A percentile compares a stretch with the other conserved stretches of the same genome.
phyloP scores from a whole-genome alignment of 2,113 vertebrate species.

The Phyllostomus discolor region DNA sequence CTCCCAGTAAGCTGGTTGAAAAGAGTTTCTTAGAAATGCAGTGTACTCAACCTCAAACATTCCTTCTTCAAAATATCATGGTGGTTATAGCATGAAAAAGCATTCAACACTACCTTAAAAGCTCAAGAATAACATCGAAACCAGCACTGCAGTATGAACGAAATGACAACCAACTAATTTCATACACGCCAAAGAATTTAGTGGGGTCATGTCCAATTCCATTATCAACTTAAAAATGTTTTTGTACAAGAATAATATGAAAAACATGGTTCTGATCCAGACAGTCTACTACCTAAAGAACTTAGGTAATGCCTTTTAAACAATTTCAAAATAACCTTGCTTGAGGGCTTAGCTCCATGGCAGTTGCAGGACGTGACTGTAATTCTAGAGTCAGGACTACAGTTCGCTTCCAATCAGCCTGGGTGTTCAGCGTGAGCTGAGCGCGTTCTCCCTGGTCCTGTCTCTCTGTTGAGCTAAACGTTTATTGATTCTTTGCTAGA shows the following conservation, averaged over 20 bases:
- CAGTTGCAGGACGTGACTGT: background rate
- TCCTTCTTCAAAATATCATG: background rate
- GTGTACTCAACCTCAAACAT: background rate
- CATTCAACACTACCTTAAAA: background rate
- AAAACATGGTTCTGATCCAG: background rate
- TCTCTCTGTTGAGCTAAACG: background rate
- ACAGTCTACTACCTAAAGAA: background rate
- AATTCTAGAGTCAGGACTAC: background rate
- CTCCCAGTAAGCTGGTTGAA: background rate
- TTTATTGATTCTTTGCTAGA: background rate
- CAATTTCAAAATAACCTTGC: background rate
- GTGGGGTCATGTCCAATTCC: background rate
- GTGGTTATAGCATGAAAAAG: background rate
- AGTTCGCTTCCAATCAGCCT: background rate
- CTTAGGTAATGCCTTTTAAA: background rate
- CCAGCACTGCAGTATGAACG: background rate
- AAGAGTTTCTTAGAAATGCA: background rate
- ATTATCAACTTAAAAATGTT: background rate
- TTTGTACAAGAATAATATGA: background rate
- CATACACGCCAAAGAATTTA: background rate
- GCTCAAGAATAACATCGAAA: background rate
- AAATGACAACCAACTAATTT: background rate
- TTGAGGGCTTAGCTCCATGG: background rate
- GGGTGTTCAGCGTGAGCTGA: background rate
- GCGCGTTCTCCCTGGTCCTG: background rate